Base-by-base conservation (phyloP, 2,888 invertebrate genomes). In the Drosophila siamana region DNA sequence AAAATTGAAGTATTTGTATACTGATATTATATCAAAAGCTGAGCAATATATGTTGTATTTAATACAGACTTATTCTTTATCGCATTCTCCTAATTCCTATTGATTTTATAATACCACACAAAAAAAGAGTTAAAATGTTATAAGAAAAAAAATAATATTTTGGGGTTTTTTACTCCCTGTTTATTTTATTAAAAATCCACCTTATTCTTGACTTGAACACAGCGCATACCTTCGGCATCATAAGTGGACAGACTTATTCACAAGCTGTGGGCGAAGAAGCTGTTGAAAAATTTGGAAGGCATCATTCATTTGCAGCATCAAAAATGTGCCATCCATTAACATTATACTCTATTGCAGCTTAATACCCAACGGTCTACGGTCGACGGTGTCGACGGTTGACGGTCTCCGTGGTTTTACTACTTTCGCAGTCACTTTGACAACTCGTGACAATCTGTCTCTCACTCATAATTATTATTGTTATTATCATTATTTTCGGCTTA, bases 401-500 rank as follows among this genome's bases (percentile, higher is more conserved):
- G n/a, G 36, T 38, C 56, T 71, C 1, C 2, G 41, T 41, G 16
- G 19, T 71, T 60, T 69, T 57, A 50, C 70, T 62, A 60, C 51
- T 54, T 48, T 60, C 70, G 59, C 63, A 74, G 63, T 69, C 54
- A 69, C 46, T 66, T 63, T 81, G 84, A 83, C 84, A 80, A 76
- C 78, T 86, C 76, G 80, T 83, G 84, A 86, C 86, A 86, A 80
- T 80, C 82, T 86, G 82, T 77, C 84, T 67, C 72, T 75, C 80
- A 86, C 84, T 80, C 78, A 76, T 71, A 61, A 63, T 63, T 57
- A 61, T 78, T 40, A 77, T 79, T 70, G 71, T 80, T 73, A 83
- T 81, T 73, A 83, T 80, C 69, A 82, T 85, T 82, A 85, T 74
- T 76, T 79, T 78, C 64, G 84, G 80, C 78, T 78, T 86, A 76